These are phyloP conservation scores for Lysandra bellargus DNA, from an alignment of 2,888 invertebrate genomes.

Conservation along the genomic window DNA sequence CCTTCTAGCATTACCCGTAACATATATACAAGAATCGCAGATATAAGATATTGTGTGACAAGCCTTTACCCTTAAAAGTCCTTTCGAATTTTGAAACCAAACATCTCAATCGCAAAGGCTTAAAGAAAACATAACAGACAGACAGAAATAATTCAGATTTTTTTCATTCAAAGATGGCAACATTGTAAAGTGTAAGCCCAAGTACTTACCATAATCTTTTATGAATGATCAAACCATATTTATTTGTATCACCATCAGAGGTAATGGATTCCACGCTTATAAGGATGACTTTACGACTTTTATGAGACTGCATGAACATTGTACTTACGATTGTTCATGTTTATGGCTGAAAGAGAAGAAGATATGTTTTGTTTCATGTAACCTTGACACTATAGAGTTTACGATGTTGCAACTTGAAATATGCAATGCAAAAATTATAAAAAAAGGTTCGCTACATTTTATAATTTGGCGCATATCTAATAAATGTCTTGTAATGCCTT, in stretches of 20 bases:
- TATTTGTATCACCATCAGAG: not conserved
- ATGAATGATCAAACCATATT: conserved; percentile 13
- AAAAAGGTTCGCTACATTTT: too few relatives aligned
- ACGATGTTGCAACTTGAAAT: too few relatives aligned
- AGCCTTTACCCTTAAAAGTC: too few relatives aligned
- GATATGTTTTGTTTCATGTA: not conserved
- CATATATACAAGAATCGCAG: too few relatives aligned
- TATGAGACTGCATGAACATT: not conserved
- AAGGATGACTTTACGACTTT: conserved; percentile 4
- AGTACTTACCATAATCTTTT: conserved; percentile 19
- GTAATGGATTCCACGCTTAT: conserved; percentile 3
- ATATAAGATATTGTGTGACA: too few relatives aligned
- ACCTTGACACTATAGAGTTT: not conserved
- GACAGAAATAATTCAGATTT: not conserved
- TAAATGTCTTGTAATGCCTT: too few relatives aligned
- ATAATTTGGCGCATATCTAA: too few relatives aligned
- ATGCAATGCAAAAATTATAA: too few relatives aligned
- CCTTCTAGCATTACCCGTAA: too few relatives aligned
- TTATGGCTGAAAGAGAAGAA: not conserved
- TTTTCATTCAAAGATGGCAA: not conserved
- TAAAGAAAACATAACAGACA: not conserved
- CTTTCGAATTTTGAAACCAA: too few relatives aligned
- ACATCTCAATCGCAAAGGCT: not conserved
- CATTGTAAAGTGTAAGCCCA: not conserved
- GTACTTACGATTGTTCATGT: not conserved